Evolutionary conservation across 2,797 vertebrate genomes (phyloP), one percentile per base, ranked within the genome.

Genomic region (Acipenser transmontanus): DNA sequence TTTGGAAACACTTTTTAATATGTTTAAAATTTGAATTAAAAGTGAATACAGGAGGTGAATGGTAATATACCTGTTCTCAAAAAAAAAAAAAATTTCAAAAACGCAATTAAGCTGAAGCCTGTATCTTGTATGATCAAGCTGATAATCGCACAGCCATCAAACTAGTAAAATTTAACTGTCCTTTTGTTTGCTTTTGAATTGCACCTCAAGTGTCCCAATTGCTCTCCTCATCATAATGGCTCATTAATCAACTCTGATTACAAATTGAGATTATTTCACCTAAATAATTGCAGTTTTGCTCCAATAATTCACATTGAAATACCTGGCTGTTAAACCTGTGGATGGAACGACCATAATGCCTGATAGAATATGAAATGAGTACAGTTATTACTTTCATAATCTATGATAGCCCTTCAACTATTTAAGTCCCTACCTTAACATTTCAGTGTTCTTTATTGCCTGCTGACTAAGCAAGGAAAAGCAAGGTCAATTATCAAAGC

Each of bases 381-480:
- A 49, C 74, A 79, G 76, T 77, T 79, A 87, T 91, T 91, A 93
- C 86, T 87, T 75, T 68, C 68, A 79, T 87, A 87, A 85, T 86
- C 81, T 77, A 73, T 75, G 79, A 79, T 66, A 81, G 80, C 84
- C 82, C 82, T 87, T 83, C 81, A 85, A 88, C 85, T 85, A 78
- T 83, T 85, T 78, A 78, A 82, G 78, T 80, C 86, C 74, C 84
- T 77, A 81, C 78, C 79, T 86, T 87, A 85, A 87, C 88, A 87
- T 90, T 88, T 87, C 83, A 83, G 83, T 68, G 64, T 82, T 83
- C 79, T 89, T 90, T 88, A 89, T 87, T 82, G 83, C 84, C 67
- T 88, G 87, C 87, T 90, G 87, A 90, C 84, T 80, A 80, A 81
- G 86, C 87, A 86, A 77, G 79, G 80, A 84, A 81, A 85, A 79